Evolutionary conservation across 2,797 vertebrate species (phyloP).

Genomic region (Phoeniculus purpureus): DNA sequence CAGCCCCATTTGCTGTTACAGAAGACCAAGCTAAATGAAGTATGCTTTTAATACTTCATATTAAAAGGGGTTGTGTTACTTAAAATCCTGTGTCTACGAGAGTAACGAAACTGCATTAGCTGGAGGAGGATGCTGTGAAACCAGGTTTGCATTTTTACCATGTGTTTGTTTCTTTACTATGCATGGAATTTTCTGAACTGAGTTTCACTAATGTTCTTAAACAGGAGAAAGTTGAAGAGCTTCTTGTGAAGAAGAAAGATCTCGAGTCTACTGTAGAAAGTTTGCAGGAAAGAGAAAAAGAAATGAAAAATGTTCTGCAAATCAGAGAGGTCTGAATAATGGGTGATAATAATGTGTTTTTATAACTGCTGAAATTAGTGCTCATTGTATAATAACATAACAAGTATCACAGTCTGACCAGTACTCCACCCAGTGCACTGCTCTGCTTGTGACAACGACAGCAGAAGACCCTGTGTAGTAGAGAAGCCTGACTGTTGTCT

Average conservation of each 20-base stretch:
- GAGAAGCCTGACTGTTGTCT: neutral
- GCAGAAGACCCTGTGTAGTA: neutral
- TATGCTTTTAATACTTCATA: neutral
- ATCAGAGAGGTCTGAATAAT: conserved; percentile 77
- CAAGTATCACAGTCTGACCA: neutral
- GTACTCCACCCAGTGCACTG: neutral
- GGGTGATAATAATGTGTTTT: neutral
- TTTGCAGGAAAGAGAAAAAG: conserved; percentile 74
- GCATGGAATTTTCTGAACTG: conserved; percentile 12
- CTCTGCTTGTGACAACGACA: neutral
- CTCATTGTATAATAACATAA: neutral
- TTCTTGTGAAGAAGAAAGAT: conserved; percentile 73
- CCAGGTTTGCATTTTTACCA: neutral
- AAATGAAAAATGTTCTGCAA: conserved; percentile 69
- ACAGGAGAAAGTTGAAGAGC: conserved; percentile 76
- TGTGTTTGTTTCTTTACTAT: neutral
- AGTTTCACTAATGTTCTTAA: conserved; percentile 42
- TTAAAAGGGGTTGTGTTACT: neutral
- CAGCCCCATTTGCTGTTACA: neutral
- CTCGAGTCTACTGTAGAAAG: conserved; percentile 76
- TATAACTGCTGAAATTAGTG: neutral
- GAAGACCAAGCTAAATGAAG: neutral
- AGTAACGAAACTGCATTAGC: neutral
- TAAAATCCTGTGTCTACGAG: neutral
- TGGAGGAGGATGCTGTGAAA: neutral